Conservation (phyloP, 2,888 invertebrate species). For the Leptinotarsa peninsularis region DNA sequence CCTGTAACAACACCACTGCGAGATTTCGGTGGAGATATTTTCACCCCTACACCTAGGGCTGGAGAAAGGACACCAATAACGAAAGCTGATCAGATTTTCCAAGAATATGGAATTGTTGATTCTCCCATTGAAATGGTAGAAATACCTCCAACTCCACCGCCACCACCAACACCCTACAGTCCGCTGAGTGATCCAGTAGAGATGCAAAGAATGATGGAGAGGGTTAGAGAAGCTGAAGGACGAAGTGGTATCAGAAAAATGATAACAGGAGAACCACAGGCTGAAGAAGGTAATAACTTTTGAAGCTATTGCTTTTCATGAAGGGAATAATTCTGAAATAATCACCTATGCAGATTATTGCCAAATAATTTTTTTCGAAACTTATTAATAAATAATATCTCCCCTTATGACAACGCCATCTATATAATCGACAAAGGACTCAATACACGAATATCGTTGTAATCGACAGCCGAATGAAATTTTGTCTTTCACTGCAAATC, state of each 20-base stretch:
- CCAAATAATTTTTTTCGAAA: no score
- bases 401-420: no score
- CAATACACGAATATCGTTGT: no score
- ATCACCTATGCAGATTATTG: no score
- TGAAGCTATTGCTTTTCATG: no score
- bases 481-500: no score
- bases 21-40: neutral
- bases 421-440: no score
- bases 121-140: slow-evolving; percentile 12
- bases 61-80: slow-evolving; percentile 7
- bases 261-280: neutral
- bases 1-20: slow-evolving; percentile 13
- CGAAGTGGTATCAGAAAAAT: slow-evolving; percentile 10
- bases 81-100: slow-evolving; percentile 1
- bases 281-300: neutral
- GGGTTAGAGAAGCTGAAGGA: slow-evolving; percentile 10
- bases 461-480: no score
- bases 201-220: slow-evolving; percentile 20
- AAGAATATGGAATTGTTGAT: slow-evolving; percentile 5
- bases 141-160: neutral
- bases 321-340: no score
- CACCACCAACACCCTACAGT: slow-evolving; percentile 1
- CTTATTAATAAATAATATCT: no score
- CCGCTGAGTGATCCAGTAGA: slow-evolving; percentile 13
- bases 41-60: slow-evolving; percentile 8